These are phyloP conservation scores for Cavia aperea DNA, from an alignment of 2,113 vertebrate species.

Conservation along the genomic window DNA sequence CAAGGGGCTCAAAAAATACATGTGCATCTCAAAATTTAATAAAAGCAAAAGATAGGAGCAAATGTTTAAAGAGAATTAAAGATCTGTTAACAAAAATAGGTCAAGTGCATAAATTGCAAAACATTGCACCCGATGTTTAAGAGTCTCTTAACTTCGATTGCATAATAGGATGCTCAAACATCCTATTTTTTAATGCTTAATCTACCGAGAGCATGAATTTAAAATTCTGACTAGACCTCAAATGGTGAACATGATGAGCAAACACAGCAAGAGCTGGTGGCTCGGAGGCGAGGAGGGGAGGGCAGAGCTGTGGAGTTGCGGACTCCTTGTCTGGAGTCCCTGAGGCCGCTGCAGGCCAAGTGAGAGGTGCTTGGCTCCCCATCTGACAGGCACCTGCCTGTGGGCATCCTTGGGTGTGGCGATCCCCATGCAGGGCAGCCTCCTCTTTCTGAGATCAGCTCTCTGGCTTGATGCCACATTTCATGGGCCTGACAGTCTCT, in stretches of 20 bases:
- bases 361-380: accelerated
- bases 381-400: neutral
- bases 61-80: slow-evolving; percentile 66
- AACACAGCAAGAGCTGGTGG: neutral
- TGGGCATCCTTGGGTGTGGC: accelerated
- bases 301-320: accelerated
- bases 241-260: neutral
- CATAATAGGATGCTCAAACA: neutral
- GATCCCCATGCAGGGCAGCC: neutral
- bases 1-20: slow-evolving; percentile 47
- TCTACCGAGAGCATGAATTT: neutral
- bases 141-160: slow-evolving; percentile 34
- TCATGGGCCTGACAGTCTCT: neutral
- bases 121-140: neutral
- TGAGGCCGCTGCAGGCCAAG: accelerated
- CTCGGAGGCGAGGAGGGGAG: neutral
- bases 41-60: slow-evolving; percentile 50
- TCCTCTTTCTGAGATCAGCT: neutral
- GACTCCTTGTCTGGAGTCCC: neutral
- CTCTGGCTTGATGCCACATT: neutral
- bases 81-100: slow-evolving; percentile 61
- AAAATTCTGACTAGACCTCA: neutral
- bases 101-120: slow-evolving; percentile 43
- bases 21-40: slow-evolving; percentile 57
- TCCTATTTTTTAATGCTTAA: neutral